Evolutionary conservation across 2,888 invertebrate species (phyloP).

Genomic region (Xestia c-nigrum): DNA sequence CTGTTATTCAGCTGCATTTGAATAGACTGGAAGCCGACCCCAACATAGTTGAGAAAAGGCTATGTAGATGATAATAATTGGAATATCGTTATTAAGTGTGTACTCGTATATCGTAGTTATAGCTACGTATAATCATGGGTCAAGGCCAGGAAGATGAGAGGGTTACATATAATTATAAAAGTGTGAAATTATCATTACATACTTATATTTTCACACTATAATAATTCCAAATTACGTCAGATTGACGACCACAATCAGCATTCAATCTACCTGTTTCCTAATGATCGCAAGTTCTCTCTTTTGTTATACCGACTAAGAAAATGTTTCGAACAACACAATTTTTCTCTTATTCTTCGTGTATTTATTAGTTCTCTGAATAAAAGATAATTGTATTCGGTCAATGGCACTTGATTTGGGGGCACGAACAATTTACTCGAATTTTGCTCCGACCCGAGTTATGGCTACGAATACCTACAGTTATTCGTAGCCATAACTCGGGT

Average conservation of each 20-base stretch:
- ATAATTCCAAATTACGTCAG: background rate
- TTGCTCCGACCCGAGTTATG: conserved; percentile 58
- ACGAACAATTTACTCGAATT: conserved; percentile 48
- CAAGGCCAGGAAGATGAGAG: background rate
- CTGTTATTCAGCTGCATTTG: too few species aligned
- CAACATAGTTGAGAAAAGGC: background rate
- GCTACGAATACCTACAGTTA: conserved; percentile 62
- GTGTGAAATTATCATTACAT: background rate
- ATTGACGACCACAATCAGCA: background rate
- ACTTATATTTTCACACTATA: background rate
- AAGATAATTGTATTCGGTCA: conserved; percentile 47
- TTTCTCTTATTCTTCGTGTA: conserved; percentile 14
- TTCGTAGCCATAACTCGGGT: too few species aligned
- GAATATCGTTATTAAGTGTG: conserved; percentile 3
- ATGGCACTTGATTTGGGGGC: conserved; percentile 58
- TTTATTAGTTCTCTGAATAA: conserved; percentile 51
- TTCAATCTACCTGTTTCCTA: conserved; percentile 10
- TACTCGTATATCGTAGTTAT: background rate
- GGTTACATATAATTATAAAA: background rate
- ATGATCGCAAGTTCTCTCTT: conserved; percentile 5
- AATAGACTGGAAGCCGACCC: background rate
- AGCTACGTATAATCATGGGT: background rate
- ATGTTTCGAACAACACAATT: conserved; percentile 3
- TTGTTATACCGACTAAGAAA: background rate
- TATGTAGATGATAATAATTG: background rate